Conservation (phyloP, 2,888 invertebrate species). For the Polydrusus pterygomalis region DNA sequence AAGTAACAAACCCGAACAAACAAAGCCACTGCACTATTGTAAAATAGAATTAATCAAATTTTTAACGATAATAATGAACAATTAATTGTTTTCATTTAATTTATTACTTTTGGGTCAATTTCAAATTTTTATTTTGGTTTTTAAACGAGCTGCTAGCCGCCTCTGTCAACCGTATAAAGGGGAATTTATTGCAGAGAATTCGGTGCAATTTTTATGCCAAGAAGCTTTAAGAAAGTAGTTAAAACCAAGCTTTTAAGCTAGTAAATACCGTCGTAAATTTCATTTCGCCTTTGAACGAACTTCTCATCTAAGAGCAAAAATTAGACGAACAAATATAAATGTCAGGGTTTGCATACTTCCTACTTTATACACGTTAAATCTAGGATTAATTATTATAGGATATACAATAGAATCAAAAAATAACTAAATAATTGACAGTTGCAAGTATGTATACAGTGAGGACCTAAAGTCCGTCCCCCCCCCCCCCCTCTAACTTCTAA, state of each 20-base stretch:
- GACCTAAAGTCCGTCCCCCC: too few relatives aligned
- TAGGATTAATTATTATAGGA: neutral
- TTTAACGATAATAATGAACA: too few relatives aligned
- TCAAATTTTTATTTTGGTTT: too few relatives aligned
- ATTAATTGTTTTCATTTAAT: too few relatives aligned
- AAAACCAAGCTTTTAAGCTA: constrained; percentile 49
- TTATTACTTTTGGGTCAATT: too few relatives aligned
- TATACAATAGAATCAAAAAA: neutral
- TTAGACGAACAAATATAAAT: constrained; percentile 66
- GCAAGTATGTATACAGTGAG: too few relatives aligned
- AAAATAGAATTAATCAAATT: too few relatives aligned
- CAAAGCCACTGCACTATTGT: too few relatives aligned
- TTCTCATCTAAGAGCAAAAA: constrained; percentile 57
- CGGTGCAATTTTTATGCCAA: constrained; percentile 41
- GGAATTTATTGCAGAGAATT: constrained; percentile 30
- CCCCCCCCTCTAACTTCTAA: too few relatives aligned
- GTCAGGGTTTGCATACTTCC: constrained; percentile 71
- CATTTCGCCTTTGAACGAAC: constrained; percentile 27
- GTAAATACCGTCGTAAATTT: constrained; percentile 52
- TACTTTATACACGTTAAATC: constrained; percentile 68
- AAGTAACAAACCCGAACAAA: too few relatives aligned
- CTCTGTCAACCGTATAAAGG: constrained; percentile 11
- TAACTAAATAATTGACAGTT: too few relatives aligned
- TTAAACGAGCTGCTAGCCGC: neutral
- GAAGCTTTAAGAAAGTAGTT: constrained; percentile 48